phyloP scores from a whole-genome alignment of 2,113 vertebrate species.

The Percopsis transmontana region DNA sequence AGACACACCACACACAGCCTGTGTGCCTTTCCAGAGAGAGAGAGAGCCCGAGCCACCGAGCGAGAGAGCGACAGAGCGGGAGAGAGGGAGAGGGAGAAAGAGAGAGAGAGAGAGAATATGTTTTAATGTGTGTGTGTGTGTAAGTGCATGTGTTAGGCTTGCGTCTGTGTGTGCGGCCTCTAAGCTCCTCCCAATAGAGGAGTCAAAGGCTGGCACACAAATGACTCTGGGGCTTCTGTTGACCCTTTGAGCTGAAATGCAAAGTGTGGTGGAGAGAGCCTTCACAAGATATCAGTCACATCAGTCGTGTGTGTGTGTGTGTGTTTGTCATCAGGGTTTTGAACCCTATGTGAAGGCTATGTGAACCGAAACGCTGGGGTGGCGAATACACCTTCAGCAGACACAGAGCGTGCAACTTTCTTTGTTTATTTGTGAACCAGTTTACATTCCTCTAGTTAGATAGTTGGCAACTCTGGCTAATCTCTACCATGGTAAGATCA shows the following conservation, averaged over 20 bases:
- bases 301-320: too few species aligned
- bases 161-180: slow-evolving; percentile 5
- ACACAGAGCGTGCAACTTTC: too few species aligned
- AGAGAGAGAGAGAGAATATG: neutral
- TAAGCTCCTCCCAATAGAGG: slow-evolving; percentile 44
- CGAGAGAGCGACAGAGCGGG: neutral
- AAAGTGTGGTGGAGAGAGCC: slow-evolving; percentile 48
- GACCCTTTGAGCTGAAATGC: slow-evolving; percentile 52
- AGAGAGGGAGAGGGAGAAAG: neutral
- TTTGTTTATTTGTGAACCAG: too few species aligned
- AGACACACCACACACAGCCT: neutral
- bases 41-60: neutral
- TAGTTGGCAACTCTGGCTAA: too few species aligned
- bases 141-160: neutral
- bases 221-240: slow-evolving; percentile 48
- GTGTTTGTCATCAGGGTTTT: too few species aligned
- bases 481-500: too few species aligned
- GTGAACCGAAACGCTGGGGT: too few species aligned
- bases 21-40: neutral
- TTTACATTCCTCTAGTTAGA: too few species aligned
- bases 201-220: slow-evolving; percentile 54
- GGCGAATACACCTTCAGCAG: too few species aligned
- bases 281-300: slow-evolving; percentile 65
- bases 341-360: too few species aligned
- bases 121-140: neutral